phyloP scores from a whole-genome alignment of 2,113 vertebrate genomes.

The Phocoena phocoena region DNA sequence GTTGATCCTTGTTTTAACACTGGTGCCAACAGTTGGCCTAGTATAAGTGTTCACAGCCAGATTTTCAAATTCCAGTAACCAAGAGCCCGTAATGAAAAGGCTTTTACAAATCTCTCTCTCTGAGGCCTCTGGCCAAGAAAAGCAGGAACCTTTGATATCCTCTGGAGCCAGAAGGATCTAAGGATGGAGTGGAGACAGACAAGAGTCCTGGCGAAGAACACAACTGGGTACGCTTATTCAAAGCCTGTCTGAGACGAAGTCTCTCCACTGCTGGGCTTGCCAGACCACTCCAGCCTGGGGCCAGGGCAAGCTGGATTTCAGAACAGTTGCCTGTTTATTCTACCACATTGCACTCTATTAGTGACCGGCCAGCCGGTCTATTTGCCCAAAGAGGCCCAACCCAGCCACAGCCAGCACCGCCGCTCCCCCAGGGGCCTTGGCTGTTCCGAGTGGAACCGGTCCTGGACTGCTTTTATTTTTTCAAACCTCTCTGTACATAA shows the following conservation, averaged over 20 bases:
- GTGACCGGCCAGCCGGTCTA: background rate
- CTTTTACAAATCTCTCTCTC: conserved; percentile 4
- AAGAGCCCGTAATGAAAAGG: conserved; percentile 51
- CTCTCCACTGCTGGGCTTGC: background rate
- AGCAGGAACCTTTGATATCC: conserved; percentile 18
- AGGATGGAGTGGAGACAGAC: background rate
- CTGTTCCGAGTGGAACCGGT: background rate
- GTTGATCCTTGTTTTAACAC: background rate
- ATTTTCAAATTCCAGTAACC: conserved; percentile 50
- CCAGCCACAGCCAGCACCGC: background rate
- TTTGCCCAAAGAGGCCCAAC: background rate
- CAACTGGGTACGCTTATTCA: background rate
- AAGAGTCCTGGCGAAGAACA: background rate
- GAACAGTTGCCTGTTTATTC: background rate
- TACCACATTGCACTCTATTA: background rate
- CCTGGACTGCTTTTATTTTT: background rate
- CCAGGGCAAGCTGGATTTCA: background rate
- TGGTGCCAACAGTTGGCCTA: conserved; percentile 49
- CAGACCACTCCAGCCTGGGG: background rate
- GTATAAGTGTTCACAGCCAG: conserved; percentile 40
- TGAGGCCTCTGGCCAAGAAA: background rate
- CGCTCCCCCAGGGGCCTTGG: background rate
- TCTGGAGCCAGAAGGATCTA: background rate
- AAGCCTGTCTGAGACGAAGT: background rate
- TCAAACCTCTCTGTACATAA: conserved; percentile 71